These are phyloP conservation scores for Andinoacara biseriatus DNA, from an alignment of 2,113 vertebrate species.

Conservation along the genomic window DNA sequence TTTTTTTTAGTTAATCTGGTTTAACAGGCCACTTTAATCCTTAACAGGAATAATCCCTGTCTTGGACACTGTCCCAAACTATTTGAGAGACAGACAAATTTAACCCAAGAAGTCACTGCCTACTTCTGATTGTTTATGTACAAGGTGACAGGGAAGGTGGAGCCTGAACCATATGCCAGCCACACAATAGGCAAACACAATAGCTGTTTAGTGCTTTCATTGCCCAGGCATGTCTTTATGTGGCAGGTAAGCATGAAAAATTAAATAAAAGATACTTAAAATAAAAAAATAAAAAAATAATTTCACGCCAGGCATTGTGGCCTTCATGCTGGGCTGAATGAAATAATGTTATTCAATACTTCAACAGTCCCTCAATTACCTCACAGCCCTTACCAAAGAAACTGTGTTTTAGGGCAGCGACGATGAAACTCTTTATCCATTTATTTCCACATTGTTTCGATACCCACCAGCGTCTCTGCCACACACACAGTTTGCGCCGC, in stretches of 20 bases:
- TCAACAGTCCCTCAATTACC: not conserved
- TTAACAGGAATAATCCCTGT: not conserved
- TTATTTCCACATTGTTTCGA: not conserved
- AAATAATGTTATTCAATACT: not conserved
- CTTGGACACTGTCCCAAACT: constrained; percentile 1
- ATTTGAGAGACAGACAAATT: not conserved
- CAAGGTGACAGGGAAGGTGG: not conserved
- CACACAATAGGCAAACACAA: not conserved
- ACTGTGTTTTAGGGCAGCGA: not conserved
- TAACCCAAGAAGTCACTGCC: not conserved
- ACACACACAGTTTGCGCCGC: not conserved
- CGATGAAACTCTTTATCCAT: not conserved
- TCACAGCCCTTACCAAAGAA: not conserved
- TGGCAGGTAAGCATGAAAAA: not conserved
- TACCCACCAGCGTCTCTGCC: not conserved
- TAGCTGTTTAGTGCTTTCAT: not conserved
- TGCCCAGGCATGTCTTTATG: not conserved
- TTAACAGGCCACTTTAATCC: constrained; percentile 27
- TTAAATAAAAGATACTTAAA: not conserved
- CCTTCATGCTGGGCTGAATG: not conserved
- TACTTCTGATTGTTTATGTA: not conserved
- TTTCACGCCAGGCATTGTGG: not conserved
- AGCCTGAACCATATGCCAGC: not conserved
- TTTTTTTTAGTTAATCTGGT: constrained; percentile 8
- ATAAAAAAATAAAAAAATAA: not conserved